phyloP scores from a whole-genome alignment of 92 coral and sea anemone species.

The Umimayanthus chanpuru region DNA sequence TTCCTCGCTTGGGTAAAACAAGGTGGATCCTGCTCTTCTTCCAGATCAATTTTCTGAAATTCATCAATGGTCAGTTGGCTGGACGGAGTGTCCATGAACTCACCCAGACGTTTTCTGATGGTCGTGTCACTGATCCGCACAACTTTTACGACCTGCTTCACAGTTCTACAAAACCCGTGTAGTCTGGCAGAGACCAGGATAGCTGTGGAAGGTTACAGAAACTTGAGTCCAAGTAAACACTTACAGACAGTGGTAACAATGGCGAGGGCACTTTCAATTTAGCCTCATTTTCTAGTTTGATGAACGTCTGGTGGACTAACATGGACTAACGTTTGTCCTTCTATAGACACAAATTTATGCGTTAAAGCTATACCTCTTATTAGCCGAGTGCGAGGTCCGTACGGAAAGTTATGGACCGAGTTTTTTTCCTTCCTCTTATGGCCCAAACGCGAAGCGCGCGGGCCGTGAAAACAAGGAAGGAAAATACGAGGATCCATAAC shows the following conservation, averaged over 20 bases:
- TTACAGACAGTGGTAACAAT: neutral
- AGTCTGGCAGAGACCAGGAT: conserved; percentile 92
- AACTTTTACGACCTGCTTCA: conserved; percentile 86
- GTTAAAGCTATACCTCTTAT: too few species aligned
- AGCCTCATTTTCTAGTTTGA: neutral
- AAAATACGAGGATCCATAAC: too few species aligned
- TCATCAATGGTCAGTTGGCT: conserved; percentile 96
- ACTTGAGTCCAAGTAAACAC: neutral
- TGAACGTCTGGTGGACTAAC: neutral
- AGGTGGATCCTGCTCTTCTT: conserved; percentile 98
- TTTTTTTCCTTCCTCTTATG: too few species aligned
- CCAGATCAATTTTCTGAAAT: conserved; percentile 92
- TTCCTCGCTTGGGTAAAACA: conserved; percentile 87
- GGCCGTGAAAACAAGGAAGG: too few species aligned
- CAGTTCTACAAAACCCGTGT: conserved; percentile 90
- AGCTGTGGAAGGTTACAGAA: conserved; percentile 45
- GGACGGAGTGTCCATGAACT: conserved; percentile 94
- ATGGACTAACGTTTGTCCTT: too few species aligned
- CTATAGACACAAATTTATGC: too few species aligned
- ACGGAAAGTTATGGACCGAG: too few species aligned
- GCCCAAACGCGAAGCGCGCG: too few species aligned
- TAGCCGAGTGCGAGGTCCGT: too few species aligned
- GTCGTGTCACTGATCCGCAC: conserved; percentile 97
- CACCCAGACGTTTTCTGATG: conserved; percentile 88
- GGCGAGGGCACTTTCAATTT: too few species aligned